Conservation (phyloP, 2,797 vertebrate genomes). For the Lithobates pipiens region DNA sequence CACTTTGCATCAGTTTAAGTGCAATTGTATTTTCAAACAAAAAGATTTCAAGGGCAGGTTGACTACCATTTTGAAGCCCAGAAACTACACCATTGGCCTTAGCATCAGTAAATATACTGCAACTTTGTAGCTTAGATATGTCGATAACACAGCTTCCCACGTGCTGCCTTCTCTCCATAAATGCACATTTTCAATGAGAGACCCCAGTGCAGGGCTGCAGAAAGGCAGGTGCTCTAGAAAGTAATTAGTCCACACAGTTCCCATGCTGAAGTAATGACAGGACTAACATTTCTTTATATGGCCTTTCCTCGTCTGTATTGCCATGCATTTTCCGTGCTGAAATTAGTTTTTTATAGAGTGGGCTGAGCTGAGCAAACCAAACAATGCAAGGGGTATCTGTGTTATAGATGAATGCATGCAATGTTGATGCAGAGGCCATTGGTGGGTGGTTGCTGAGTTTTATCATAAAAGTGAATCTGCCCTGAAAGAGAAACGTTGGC, state of each 20-base stretch:
- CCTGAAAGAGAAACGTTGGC: neutral
- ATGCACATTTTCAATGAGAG: neutral
- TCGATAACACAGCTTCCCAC: neutral
- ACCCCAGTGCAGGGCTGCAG: neutral
- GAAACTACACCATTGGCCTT: neutral
- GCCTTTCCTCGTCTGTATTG: no score
- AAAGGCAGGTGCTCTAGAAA: neutral
- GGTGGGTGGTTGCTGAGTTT: neutral
- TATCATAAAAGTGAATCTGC: neutral
- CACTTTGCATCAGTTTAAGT: conserved; percentile 7
- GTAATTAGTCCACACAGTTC: neutral
- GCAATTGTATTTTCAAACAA: conserved; percentile 3
- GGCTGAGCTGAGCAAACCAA: no score
- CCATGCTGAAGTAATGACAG: neutral
- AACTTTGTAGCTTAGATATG: neutral
- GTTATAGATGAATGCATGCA: no score
- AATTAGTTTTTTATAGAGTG: no score
- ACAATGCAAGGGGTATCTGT: no score
- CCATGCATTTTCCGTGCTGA: no score
- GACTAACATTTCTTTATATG: no score
- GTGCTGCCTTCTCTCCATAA: neutral
- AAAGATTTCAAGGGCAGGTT: neutral
- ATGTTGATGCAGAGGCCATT: neutral
- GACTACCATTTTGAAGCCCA: neutral
- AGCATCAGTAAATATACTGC: neutral